Conservation (phyloP, 2,888 invertebrate genomes). For the Dermolepida albohirtum region DNA sequence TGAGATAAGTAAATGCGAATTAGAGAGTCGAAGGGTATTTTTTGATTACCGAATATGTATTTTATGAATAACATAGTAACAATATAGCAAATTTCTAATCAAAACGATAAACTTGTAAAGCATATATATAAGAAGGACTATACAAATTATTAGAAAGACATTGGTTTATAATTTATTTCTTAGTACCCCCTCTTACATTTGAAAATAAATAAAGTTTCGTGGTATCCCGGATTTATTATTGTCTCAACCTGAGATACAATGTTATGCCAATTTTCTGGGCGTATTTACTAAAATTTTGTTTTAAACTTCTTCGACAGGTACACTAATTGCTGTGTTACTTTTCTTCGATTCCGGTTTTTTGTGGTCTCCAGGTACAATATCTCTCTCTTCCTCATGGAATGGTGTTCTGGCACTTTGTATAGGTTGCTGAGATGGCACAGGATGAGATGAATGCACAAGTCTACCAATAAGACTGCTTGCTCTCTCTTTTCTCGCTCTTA, state of each 20-base stretch:
- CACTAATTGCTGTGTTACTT: slow-evolving; percentile 62
- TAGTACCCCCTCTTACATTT: slow-evolving; percentile 37
- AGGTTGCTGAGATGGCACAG: slow-evolving; percentile 54
- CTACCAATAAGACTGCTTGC: slow-evolving; percentile 71
- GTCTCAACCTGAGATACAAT: slow-evolving; percentile 27
- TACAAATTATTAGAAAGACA: slow-evolving; percentile 2
- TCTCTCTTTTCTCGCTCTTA: slow-evolving; percentile 73
- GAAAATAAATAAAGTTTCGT: slow-evolving; percentile 33
- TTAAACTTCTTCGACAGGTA: slow-evolving; percentile 52
- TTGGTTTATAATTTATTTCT: slow-evolving; percentile 32
- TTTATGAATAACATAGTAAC: too few relatives aligned
- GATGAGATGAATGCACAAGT: slow-evolving; percentile 73
- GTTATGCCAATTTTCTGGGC: slow-evolving; percentile 44
- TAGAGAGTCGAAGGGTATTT: too few relatives aligned
- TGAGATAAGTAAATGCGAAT: too few relatives aligned
- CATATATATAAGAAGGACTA: not conserved
- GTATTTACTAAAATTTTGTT: slow-evolving; percentile 46
- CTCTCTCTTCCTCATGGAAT: slow-evolving; percentile 55
- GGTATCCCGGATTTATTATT: slow-evolving; percentile 33
- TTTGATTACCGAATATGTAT: too few relatives aligned
- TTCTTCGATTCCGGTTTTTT: slow-evolving; percentile 63
- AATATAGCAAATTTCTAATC: too few relatives aligned
- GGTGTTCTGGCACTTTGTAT: slow-evolving; percentile 42
- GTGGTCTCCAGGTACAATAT: slow-evolving; percentile 61
- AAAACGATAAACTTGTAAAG: too few relatives aligned